Evolutionary conservation across 2,888 invertebrate species (phyloP), one percentile per base, ranked within the genome.

Genomic region (Meiosimyza decipiens): DNA sequence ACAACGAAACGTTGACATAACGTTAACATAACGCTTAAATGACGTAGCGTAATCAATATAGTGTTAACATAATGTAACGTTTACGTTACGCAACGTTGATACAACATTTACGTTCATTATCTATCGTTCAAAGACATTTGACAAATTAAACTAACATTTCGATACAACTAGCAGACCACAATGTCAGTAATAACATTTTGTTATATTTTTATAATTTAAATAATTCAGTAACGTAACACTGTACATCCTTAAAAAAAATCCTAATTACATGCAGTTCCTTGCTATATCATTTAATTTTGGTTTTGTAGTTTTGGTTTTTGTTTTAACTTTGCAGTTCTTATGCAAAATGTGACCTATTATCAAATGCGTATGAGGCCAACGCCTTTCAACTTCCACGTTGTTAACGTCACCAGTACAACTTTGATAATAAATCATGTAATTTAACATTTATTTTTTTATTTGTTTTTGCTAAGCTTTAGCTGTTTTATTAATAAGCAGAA

Each of bases 401-500:
- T 40, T 9, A 40, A 9, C 40, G 40, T 40, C 9, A 9, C 9
- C 40, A 40, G 6, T 40, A 40, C 40, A 40, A 40, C 40, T 40
- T 40, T 40, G 9, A 40, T 40, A 40, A 40, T 40, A 40, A 18
- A 57, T 28, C 28, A 57, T 28, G 13, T 15, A 28, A 15, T 57
- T 57, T 57, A 28, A 2, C 4, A 12, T 64, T 52, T 52, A 13
- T 50, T 49, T 47, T 47, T 16, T 63, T 47, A 12, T 63, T 47
- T 47, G 16, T 63, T n/a, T 13, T 67, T 47, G 68, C 68, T 57
- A 22, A 33, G 40, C 15, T 60, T 60, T 4, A 59, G 68, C 68
- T 50, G n/a, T 68, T 68, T 52, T 52, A 60, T 60, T 28, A 28
- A 50, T 57, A 68, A 50, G 68, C 68, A 16, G 51, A 51, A 50